Base-by-base conservation (phyloP, 1,140 invertebrate species). In the Hycleus phaleratus region DNA sequence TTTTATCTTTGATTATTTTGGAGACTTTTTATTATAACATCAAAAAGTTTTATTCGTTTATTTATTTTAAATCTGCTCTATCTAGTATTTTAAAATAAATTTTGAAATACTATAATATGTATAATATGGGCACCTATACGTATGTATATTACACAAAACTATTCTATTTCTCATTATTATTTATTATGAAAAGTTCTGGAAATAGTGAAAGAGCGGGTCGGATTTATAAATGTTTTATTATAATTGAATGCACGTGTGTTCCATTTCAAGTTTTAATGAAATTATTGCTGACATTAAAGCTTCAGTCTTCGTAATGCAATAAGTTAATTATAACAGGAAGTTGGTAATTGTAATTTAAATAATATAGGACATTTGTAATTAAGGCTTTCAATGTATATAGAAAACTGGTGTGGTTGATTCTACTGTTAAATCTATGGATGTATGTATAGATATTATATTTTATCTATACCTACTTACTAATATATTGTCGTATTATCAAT, bases 331-430 rank as follows among this genome's bases (percentile, higher is more conserved):
- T 66, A 64, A 65, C 62, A 52, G 60, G 62, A 69, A 66, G 65
- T 69, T 68, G 48, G 67, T 66, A 70, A 70, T 70, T 70, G 67
- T 69, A 66, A 69, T 65, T 69, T 70, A 64, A 70, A 70, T 69
- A 69, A 70, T 69, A 63, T 66, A 67, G 67, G 63, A 59, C 64
- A 66, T 65, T 66, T 64, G 60, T 67, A 67, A 68, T 70, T 62
- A 65, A 65, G 63, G 58, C 56, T 64, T 62, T 61, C 57, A 49
- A 44, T 50, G 46, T 49, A 48, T 46, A 43, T 46, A n/a, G 10
- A 10, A 42, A 7, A 42, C 5, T 1, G 38, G 10, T 39, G 10
- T 10, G 38, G 6, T 7, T 39, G 10, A 7, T 39, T 39, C 38
- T 39, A 6, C 18, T 18, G 38, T 39, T 7, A 39, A 39, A 7